A percentile compares a stretch with the other conserved stretches of the same genome.
These are phyloP conservation scores for Prenolepis imparis DNA, from an alignment of 2,888 invertebrate genomes.

Conservation along the genomic window DNA sequence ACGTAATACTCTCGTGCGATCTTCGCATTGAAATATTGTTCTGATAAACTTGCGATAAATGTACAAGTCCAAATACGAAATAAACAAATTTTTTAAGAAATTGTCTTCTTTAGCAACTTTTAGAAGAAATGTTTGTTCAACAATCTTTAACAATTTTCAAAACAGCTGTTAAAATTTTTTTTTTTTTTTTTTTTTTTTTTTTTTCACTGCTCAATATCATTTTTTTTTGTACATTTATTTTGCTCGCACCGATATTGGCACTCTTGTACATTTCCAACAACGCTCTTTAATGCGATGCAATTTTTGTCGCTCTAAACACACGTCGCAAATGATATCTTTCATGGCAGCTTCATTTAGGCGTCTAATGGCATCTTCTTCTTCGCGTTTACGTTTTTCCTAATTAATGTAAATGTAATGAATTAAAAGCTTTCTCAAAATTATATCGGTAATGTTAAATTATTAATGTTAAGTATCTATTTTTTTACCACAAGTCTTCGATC, in stretches of 20 bases:
- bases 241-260: not conserved
- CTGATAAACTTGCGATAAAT: constrained; percentile 73
- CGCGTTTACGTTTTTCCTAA: constrained; percentile 40
- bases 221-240: not conserved
- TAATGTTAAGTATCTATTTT: constrained; percentile 12
- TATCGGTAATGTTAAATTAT: not conserved
- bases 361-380: constrained; percentile 43
- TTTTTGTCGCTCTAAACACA: constrained; percentile 38
- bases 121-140: not conserved
- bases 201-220: not conserved
- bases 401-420: constrained; percentile 22
- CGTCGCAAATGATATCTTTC: constrained; percentile 37
- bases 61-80: constrained; percentile 79
- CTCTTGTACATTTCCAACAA: constrained; percentile 52
- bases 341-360: constrained; percentile 29
- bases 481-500: constrained; percentile 60
- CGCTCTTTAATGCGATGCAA: constrained; percentile 27
- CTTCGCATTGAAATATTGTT: constrained; percentile 63
- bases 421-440: not conserved
- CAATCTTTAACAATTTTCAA: constrained; percentile 17
- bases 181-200: constrained; percentile 40
- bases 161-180: constrained; percentile 1
- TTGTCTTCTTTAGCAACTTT: constrained; percentile 15
- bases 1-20: constrained; percentile 62
- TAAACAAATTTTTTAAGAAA: constrained; percentile 80